Base-by-base conservation (phyloP, 92 coral and sea anemone species). In the Porites cylindrica region DNA sequence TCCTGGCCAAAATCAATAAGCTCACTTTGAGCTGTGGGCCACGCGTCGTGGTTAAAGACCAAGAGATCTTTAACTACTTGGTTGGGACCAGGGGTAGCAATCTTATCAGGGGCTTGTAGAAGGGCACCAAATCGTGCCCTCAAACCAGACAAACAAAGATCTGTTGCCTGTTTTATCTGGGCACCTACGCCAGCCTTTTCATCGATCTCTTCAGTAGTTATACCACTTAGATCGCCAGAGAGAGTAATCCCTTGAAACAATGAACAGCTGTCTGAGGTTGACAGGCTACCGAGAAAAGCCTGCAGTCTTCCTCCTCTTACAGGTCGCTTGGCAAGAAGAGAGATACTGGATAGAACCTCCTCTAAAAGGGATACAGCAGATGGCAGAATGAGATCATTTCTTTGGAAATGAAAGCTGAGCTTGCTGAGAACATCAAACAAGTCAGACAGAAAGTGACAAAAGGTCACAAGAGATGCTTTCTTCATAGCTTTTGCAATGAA, bases 321-420 rank as follows among this genome's bases (percentile, higher is more conserved):
- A 50, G 89, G 83, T 38, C 70, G 69, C 58, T 50, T 77, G 13
- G 67, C 54, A 52, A 85, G 89, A 29, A 77, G 60, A 18, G 67
- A 32, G 83, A 85, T 26, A 66, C 73, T 85, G 65, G 89, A 76
- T 60, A 76, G 17, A 54, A 69, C 38, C 83, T 85, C 77, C 76
- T 65, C 19, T 52, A 69, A 58, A 56, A 26, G 59, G 23, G 90
- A 78, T 16, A 78, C 84, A 38, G 84, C 79, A 10, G 64, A 67
- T 23, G 85, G 85, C 11, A 86, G 90, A 69, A 86, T 86, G 26
- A 78, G 90, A 20, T 86, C 90, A 78, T 86, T 86, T 53, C 85
- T 21, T 54, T 86, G 85, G 76, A 86, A 62, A 23, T 86, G 60
- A 51, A 86, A 53, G 84, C 90, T 86, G 38, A 86, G 68, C 85